Base-by-base conservation (phyloP, 23 tunicate genomes). In the Clavelina lepadiformis region DNA sequence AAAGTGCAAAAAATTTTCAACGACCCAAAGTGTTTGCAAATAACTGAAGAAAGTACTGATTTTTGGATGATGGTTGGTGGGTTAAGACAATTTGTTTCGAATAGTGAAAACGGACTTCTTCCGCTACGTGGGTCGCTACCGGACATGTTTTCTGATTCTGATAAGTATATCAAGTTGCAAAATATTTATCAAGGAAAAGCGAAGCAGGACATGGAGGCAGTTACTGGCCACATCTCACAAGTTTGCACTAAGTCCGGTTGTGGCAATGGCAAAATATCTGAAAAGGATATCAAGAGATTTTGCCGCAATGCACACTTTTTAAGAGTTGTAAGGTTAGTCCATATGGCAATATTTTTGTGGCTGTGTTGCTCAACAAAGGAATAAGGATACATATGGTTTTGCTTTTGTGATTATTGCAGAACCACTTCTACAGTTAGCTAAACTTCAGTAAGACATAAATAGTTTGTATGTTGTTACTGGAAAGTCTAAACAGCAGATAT, bases 131-230 rank as follows among this genome's bases (percentile, higher is more conserved):
- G 91, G 24, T 66, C 79, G 5, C 45, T 94, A 0, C 99, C 99
- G 3, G 99, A 94, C 61, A 94, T 94, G 99, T 63, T 85, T 56
- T 86, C 99, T 2, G 99, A 94, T 51, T 94, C 99, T 19, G 91
- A 94, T 31, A 52, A 81, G 18, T 94, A 86, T 52, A 71, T 94
- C n/a, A 67, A 66, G 45, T 52, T 94, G 58, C 89, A 79, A 58
- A 77, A 78, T 21, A 72, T 94, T 21, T 94, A 94, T 69, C 78
- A 72, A 46, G 72, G 67, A 6, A 75, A 78, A 76, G 86, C 92
- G 8, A 79, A 65, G 26, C 35, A 37, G 35, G 99, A 94, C 33
- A 32, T 75, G 54, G 76, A 80, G 20, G 38, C 56, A 18, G 38
- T 86, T n/a, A 65, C 82, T 35, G 61, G 58, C 23, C 76, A 70